A percentile compares a stretch with the other conserved stretches of the same genome.
Evolutionary conservation across 2,113 vertebrate genomes (phyloP).

Genomic region (Gyps fulvus): DNA sequence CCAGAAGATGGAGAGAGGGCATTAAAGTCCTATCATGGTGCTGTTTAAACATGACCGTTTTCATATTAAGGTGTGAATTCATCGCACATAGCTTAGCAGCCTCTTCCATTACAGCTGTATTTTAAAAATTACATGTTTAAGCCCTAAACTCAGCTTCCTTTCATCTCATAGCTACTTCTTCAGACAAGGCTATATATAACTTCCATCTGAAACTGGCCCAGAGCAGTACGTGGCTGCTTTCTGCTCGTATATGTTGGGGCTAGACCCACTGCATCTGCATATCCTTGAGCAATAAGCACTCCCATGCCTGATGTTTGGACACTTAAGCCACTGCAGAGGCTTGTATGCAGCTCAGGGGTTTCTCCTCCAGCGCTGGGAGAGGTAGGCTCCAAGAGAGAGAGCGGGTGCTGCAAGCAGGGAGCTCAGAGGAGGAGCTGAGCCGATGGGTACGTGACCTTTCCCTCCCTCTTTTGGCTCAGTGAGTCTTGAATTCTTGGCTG

Average conservation of each 20-base stretch:
- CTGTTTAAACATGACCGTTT: neutral
- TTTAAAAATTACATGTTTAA: neutral
- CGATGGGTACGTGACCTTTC: neutral
- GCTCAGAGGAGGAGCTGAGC: neutral
- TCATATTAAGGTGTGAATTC: neutral
- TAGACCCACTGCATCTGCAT: neutral
- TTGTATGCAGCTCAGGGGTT: neutral
- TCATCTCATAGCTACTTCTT: neutral
- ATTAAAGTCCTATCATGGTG: neutral
- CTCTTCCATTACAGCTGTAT: neutral
- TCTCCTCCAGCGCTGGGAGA: neutral
- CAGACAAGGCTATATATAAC: neutral
- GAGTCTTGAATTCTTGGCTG: neutral
- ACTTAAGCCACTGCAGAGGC: neutral
- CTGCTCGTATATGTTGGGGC: neutral
- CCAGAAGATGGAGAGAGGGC: neutral
- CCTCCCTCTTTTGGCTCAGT: neutral
- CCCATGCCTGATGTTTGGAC: neutral
- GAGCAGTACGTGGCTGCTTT: neutral
- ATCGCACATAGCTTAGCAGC: neutral
- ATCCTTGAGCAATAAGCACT: neutral
- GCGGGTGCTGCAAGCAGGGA: neutral
- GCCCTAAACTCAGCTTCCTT: neutral
- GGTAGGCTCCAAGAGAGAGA: neutral
- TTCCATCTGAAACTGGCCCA: neutral